A percentile compares a stretch with the other conserved stretches of the same genome.
Conservation (phyloP, 2,888 invertebrate genomes). For the Ceratothoa steindachneri region DNA sequence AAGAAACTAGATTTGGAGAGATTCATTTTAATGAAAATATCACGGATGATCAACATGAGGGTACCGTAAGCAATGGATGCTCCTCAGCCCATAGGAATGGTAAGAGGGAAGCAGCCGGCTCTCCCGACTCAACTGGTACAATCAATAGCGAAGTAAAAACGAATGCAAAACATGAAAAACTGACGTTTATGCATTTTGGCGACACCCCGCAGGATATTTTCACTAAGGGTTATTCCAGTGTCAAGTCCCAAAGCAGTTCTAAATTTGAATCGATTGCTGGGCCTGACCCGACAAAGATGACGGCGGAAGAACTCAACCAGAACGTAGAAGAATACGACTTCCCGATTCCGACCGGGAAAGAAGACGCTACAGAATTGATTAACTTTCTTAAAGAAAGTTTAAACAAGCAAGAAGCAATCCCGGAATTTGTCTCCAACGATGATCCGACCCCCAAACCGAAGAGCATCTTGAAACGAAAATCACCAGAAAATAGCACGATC, state of each 20-base stretch:
- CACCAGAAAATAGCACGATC: conserved; percentile 34
- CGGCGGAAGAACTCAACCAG: conserved; percentile 44
- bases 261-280: conserved; percentile 46
- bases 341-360: conserved; percentile 45
- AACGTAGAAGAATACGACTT: conserved; percentile 47
- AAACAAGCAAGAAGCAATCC: conserved; percentile 32
- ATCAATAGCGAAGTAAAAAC: background rate
- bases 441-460: conserved; percentile 35
- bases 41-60: background rate
- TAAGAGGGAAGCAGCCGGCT: background rate
- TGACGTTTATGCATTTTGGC: conserved; percentile 38
- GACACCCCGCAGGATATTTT: conserved; percentile 42
- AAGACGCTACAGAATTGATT: conserved; percentile 39
- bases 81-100: background rate
- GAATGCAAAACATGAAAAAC: conserved; percentile 11
- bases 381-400: conserved; percentile 40
- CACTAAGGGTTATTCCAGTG: conserved; percentile 1
- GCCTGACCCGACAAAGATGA: conserved; percentile 46
- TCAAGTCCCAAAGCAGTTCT: conserved; percentile 29
- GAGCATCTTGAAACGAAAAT: conserved; percentile 43
- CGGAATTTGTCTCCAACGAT: conserved; percentile 35
- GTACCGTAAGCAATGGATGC: background rate
- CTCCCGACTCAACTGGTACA: background rate
- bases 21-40: conserved; percentile 23
- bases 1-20: conserved; percentile 44